These are phyloP conservation scores for Parotocinclus haroldoi DNA, from an alignment of 2,797 vertebrate genomes.

Conservation along the genomic window DNA sequence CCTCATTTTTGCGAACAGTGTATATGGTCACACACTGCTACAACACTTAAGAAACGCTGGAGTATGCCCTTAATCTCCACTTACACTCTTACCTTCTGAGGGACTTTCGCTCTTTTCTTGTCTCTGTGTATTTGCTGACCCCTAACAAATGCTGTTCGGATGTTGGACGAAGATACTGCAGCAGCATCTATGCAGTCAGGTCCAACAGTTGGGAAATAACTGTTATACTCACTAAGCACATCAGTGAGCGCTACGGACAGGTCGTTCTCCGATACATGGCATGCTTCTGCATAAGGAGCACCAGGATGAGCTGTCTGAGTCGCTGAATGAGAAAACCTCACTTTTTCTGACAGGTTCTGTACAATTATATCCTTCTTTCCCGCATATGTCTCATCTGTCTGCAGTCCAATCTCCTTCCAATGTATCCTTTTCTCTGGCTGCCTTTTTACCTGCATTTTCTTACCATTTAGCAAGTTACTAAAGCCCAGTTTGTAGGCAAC, in stretches of 20 bases:
- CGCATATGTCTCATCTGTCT: constrained; percentile 11
- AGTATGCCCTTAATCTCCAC: too few species aligned
- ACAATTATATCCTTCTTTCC: background rate
- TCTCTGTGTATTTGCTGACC: constrained; percentile 14
- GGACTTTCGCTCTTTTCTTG: constrained; percentile 18
- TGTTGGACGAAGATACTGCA: background rate
- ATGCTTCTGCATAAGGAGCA: background rate
- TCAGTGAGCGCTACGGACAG: background rate
- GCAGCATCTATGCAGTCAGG: constrained; percentile 1
- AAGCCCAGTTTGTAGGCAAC: constrained; percentile 62
- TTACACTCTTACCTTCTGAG: constrained; percentile 2
- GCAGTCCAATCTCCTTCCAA: constrained; percentile 11
- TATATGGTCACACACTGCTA: too few species aligned
- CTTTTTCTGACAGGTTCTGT: background rate
- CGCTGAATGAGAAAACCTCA: constrained; percentile 31
- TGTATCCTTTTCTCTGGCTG: constrained; percentile 12
- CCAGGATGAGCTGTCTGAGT: constrained; percentile 47
- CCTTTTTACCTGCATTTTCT: constrained; percentile 1
- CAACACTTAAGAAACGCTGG: too few species aligned
- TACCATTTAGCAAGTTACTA: constrained; percentile 46
- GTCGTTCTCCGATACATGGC: background rate
- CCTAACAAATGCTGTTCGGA: constrained; percentile 1
- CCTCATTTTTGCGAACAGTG: too few species aligned
- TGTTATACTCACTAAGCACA: constrained; percentile 3
- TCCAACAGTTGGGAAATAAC: constrained; percentile 4